These are phyloP conservation scores for Pongo abelii DNA, from an alignment of 2,113 vertebrate genomes.

Conservation along the genomic window DNA sequence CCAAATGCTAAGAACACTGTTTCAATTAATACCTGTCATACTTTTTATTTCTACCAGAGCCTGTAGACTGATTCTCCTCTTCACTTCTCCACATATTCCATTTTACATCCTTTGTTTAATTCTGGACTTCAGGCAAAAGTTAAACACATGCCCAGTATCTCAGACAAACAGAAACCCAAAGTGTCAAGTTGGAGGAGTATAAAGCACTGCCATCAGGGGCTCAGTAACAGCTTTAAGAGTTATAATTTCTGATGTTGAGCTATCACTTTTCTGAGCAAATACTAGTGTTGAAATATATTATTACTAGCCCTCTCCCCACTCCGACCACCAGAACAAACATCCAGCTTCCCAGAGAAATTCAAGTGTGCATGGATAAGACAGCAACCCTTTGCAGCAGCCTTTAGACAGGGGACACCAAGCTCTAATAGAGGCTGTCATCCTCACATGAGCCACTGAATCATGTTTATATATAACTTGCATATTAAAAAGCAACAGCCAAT, in stretches of 20 bases:
- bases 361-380: slow-evolving; percentile 40
- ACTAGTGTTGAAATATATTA: slow-evolving; percentile 65
- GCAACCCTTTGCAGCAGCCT: slow-evolving; percentile 32
- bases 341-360: slow-evolving; percentile 73
- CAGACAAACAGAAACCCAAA: slow-evolving; percentile 50
- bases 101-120: slow-evolving; percentile 53
- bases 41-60: background rate
- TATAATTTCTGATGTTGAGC: slow-evolving; percentile 63
- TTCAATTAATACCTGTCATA: background rate
- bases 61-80: background rate
- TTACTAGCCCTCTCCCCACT: slow-evolving; percentile 68
- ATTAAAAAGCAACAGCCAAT: slow-evolving; percentile 86
- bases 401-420: slow-evolving; percentile 57
- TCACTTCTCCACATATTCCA: background rate
- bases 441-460: slow-evolving; percentile 77
- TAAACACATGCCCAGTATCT: background rate
- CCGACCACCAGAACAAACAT: slow-evolving; percentile 56
- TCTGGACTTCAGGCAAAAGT: slow-evolving; percentile 52
- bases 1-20: background rate
- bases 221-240: slow-evolving; percentile 56
- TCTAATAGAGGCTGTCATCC: slow-evolving; percentile 72
- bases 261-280: slow-evolving; percentile 67
- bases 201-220: slow-evolving; percentile 62
- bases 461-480: slow-evolving; percentile 84
- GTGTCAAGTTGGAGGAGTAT: slow-evolving; percentile 12